phyloP scores from a whole-genome alignment of 1,140 invertebrate genomes.

The Aphis gossypii region DNA sequence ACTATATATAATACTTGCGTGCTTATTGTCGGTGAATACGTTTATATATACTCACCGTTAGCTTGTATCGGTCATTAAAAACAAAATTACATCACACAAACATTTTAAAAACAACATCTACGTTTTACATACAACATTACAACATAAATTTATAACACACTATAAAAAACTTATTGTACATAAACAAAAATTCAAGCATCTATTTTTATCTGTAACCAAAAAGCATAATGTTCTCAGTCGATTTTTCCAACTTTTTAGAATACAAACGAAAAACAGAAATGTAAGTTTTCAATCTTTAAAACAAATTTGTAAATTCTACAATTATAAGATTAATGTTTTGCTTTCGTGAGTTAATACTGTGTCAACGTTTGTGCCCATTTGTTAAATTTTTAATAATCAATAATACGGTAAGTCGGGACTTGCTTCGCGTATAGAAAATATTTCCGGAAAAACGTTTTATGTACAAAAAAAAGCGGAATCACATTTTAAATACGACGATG shows the following conservation, averaged over 20 bases:
- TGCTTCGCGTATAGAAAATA: background rate
- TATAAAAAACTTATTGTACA: background rate
- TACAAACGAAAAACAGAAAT: background rate
- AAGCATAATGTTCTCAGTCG: background rate
- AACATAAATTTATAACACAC: background rate
- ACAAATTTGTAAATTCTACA: background rate
- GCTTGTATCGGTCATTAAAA: background rate
- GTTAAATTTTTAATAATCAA: background rate
- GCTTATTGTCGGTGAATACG: background rate
- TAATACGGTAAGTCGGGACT: background rate
- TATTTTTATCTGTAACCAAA: background rate
- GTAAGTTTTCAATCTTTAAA: background rate
- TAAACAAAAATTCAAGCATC: background rate
- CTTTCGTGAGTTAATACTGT: too few relatives aligned
- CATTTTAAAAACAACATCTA: background rate
- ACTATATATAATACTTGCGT: background rate
- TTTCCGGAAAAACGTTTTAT: background rate
- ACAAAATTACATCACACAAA: background rate
- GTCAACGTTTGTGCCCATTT: background rate
- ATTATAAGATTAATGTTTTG: background rate
- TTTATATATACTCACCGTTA: background rate
- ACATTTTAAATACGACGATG: background rate
- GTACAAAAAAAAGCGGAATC: background rate
- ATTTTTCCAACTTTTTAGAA: background rate
- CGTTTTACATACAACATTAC: background rate